Conservation (phyloP, 2,797 vertebrate genomes). For the Pipistrellus pipistrellus region DNA sequence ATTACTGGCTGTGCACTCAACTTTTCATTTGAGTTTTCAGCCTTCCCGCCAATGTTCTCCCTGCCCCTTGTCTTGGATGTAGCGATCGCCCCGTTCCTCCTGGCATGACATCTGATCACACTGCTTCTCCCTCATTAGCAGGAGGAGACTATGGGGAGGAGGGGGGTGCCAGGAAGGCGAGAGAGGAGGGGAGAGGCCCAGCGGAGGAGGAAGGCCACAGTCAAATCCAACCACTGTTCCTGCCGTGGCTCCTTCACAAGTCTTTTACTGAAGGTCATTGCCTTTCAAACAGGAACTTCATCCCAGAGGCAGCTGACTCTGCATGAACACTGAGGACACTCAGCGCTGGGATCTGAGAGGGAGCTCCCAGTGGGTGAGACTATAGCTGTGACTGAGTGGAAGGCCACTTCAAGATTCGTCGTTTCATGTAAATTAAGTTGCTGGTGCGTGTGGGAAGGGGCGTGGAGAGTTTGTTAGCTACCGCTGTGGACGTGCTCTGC, state of each 20-base stretch:
- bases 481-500: constrained; percentile 19
- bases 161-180: accelerated
- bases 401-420: neutral
- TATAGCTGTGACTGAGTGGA: constrained; percentile 67
- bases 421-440: constrained; percentile 62
- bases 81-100: neutral
- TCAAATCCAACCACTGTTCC: neutral
- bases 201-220: neutral
- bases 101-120: neutral
- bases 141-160: neutral
- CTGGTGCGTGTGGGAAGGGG: neutral
- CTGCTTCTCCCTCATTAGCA: neutral
- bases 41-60: neutral
- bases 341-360: neutral
- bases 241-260: neutral
- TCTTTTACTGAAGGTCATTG: neutral
- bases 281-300: neutral
- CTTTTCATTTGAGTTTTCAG: neutral
- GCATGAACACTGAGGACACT: neutral
- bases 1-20: neutral
- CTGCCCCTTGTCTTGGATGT: neutral
- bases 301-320: neutral
- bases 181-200: neutral
- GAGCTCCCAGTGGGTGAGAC: neutral
- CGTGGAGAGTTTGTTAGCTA: constrained; percentile 62